These are phyloP conservation scores for Ophonus ardosiacus DNA, from an alignment of 2,888 invertebrate species.

Conservation along the genomic window DNA sequence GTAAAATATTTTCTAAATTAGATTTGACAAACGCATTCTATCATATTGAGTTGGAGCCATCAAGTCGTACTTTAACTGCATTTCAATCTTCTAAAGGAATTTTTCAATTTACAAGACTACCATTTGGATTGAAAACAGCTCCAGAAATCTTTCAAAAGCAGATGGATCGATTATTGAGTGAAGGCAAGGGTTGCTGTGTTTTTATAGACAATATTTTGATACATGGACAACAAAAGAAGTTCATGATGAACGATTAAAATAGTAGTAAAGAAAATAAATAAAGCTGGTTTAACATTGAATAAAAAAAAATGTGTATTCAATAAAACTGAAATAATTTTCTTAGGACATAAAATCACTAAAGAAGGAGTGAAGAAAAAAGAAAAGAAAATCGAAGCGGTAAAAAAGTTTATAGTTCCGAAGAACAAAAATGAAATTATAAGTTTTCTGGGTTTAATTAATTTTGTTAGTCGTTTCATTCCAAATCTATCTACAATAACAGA, in stretches of 20 bases:
- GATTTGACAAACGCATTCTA: neutral
- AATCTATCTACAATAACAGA: constrained; percentile 62
- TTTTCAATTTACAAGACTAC: neutral
- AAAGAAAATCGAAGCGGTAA: constrained; percentile 65
- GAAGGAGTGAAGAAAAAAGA: no score
- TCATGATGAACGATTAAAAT: no score
- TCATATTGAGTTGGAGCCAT: neutral
- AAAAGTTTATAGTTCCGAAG: constrained; percentile 67
- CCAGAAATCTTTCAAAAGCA: neutral
- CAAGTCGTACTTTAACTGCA: neutral
- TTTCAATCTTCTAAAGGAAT: neutral
- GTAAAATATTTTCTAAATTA: neutral
- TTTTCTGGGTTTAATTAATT: constrained; percentile 69
- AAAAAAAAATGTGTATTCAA: no score
- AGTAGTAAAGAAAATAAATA: no score
- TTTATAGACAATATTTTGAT: constrained; percentile 13
- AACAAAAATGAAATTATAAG: constrained; percentile 68
- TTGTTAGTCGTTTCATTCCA: constrained; percentile 65
- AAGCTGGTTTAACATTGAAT: no score
- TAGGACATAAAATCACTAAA: no score
- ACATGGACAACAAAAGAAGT: no score
- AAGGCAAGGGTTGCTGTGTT: neutral
- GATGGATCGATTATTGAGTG: neutral
- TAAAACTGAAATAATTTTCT: no score
- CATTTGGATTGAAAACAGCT: neutral